Conservation (phyloP, 2,797 vertebrate species). For the Cossypha polioptera region DNA sequence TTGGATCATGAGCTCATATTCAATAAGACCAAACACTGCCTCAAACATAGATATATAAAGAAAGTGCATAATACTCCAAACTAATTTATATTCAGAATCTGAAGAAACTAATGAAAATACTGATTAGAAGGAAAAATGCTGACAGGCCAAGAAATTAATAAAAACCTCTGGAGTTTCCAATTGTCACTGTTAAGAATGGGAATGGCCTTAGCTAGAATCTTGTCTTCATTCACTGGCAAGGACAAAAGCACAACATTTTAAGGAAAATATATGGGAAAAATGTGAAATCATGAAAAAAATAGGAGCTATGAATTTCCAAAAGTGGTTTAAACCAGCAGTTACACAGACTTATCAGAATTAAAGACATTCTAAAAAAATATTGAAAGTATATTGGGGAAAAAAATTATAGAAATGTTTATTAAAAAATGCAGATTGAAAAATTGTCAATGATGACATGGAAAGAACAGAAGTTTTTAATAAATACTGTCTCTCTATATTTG, state of each 20-base stretch:
- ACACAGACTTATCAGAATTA: neutral
- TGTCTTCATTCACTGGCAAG: neutral
- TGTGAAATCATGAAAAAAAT: neutral
- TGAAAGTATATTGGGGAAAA: neutral
- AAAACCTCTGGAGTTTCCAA: neutral
- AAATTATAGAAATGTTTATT: neutral
- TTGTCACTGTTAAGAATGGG: neutral
- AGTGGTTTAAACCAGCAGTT: neutral
- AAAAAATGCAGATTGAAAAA: neutral
- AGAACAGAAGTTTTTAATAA: conserved; percentile 33
- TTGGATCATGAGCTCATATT: neutral
- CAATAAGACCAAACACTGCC: neutral
- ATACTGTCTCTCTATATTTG: neutral
- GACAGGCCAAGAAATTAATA: neutral
- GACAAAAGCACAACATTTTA: neutral
- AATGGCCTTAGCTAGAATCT: neutral
- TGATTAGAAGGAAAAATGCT: neutral
- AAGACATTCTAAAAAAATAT: neutral
- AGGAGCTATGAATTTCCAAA: neutral
- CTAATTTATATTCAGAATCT: neutral
- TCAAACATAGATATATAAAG: neutral
- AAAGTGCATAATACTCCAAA: neutral
- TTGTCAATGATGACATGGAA: neutral
- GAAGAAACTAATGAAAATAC: neutral
- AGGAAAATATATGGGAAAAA: neutral